Evolutionary conservation across 2,797 vertebrate species (phyloP).

Genomic region (Falco biarmicus): DNA sequence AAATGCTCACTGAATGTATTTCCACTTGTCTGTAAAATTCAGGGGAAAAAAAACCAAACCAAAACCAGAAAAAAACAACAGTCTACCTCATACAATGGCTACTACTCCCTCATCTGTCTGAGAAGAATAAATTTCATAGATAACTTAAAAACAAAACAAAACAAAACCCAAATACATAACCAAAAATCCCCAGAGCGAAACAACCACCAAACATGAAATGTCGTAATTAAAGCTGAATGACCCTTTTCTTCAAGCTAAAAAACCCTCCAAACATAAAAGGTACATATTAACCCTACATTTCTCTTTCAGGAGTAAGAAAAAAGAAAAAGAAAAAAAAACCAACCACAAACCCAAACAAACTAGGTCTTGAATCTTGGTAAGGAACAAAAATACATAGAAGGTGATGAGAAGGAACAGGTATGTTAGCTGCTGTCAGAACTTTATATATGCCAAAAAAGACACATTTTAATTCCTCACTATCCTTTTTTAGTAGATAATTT

Average conservation of each 20-base stretch:
- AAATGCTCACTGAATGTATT: neutral
- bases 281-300: neutral
- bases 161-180: neutral
- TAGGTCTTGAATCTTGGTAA: neutral
- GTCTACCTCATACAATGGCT: neutral
- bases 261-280: neutral
- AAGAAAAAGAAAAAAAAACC: neutral
- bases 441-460: neutral
- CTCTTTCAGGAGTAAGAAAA: neutral
- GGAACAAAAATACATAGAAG: neutral
- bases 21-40: neutral
- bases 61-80: neutral
- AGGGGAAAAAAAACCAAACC: neutral
- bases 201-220: neutral
- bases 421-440: neutral
- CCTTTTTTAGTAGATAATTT: neutral
- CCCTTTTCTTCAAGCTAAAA: neutral
- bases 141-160: neutral
- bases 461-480: neutral
- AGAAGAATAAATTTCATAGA: neutral
- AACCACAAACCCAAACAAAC: neutral
- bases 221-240: neutral
- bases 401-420: neutral
- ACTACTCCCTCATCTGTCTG: neutral
- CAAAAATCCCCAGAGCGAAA: accelerated